Evolutionary conservation across 2,888 invertebrate genomes (phyloP).

Genomic region (Crematogaster levior): DNA sequence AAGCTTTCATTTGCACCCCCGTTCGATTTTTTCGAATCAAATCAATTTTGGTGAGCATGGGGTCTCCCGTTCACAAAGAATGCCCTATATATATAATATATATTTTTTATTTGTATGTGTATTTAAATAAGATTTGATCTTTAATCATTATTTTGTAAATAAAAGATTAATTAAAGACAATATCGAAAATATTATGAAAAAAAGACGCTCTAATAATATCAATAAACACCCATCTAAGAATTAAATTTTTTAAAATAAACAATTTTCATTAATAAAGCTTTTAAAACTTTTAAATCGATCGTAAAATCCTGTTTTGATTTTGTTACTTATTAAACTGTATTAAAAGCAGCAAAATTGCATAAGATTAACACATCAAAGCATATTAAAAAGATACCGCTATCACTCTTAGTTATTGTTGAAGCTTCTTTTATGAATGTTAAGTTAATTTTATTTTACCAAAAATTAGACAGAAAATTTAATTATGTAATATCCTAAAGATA

Average conservation of each 20-base stretch:
- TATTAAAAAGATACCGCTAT: not conserved
- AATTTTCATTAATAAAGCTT: not conserved
- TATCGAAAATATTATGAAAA: not conserved
- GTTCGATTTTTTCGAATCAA: too few relatives aligned
- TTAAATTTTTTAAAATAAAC: not conserved
- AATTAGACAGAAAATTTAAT: slow-evolving; percentile 5
- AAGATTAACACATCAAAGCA: not conserved
- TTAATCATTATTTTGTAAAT: not conserved
- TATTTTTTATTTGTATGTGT: too few relatives aligned
- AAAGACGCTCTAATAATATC: not conserved
- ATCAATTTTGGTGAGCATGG: too few relatives aligned
- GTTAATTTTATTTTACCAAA: not conserved
- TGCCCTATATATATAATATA: too few relatives aligned
- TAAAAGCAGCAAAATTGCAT: not conserved
- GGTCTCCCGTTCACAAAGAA: too few relatives aligned
- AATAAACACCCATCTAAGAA: not conserved
- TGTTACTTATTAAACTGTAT: not conserved
- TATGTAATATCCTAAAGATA: not conserved
- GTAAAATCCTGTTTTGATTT: not conserved
- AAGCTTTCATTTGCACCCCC: too few relatives aligned
- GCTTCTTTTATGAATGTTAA: not conserved
- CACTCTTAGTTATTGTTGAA: not conserved
- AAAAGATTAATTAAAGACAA: not conserved
- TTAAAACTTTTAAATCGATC: not conserved
- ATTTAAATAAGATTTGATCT: not conserved